phyloP scores from a whole-genome alignment of 1,140 invertebrate genomes.

The Nasonia vitripennis region DNA sequence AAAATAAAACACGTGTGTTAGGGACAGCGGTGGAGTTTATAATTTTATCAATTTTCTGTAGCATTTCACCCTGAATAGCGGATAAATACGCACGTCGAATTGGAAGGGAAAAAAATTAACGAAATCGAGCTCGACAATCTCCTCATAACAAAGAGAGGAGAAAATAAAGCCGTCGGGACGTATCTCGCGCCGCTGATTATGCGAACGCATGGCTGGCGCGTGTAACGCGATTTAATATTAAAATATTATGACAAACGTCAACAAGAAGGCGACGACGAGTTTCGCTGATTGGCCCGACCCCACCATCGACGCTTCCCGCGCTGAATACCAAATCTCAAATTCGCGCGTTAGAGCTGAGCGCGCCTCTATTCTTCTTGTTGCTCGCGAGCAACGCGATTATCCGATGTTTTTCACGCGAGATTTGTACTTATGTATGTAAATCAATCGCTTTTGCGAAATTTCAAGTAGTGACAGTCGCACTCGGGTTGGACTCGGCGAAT shows the following conservation, averaged over 20 bases:
- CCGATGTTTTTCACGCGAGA: background rate
- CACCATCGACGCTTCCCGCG: constrained; percentile 52
- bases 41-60: too few species aligned
- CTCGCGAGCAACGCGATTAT: background rate
- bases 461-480: too few species aligned
- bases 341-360: background rate
- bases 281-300: constrained; percentile 69
- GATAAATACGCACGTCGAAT: background rate
- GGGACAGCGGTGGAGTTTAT: too few species aligned
- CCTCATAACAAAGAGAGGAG: background rate
- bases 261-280: constrained; percentile 62
- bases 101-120: background rate
- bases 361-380: background rate
- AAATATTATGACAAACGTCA: constrained; percentile 77
- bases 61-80: too few species aligned
- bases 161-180: constrained; percentile 32
- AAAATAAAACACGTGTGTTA: background rate
- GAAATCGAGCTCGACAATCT: background rate
- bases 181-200: constrained; percentile 70
- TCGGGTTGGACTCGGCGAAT: too few species aligned
- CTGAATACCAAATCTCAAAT: constrained; percentile 66
- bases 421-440: too few species aligned
- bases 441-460: too few species aligned
- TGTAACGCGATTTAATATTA: constrained; percentile 76
- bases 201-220: constrained; percentile 73